Conservation (phyloP, 2,888 invertebrate genomes). For the Cabera pusaria region DNA sequence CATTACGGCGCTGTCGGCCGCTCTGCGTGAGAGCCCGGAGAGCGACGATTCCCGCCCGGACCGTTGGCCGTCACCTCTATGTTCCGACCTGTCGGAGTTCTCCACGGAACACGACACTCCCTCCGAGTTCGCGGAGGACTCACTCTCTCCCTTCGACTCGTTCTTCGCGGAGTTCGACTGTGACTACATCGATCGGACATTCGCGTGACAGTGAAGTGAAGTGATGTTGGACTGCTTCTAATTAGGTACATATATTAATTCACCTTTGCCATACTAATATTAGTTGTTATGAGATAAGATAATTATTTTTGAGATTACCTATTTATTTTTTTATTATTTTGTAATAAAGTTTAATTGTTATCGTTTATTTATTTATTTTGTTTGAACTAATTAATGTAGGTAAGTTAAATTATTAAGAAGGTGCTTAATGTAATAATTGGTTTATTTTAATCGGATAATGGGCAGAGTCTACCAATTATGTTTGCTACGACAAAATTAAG, state of each 20-base stretch:
- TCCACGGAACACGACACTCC: slow-evolving; percentile 76
- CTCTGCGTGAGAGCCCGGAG: slow-evolving; percentile 75
- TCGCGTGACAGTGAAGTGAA: slow-evolving; percentile 70
- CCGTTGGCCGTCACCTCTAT: slow-evolving; percentile 70
- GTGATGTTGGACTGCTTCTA: slow-evolving; percentile 47
- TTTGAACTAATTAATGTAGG: too few species aligned
- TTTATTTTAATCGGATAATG: too few species aligned
- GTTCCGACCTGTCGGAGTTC: slow-evolving; percentile 82
- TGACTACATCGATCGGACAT: slow-evolving; percentile 75
- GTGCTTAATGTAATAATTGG: too few species aligned
- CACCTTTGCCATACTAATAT: slow-evolving; percentile 74
- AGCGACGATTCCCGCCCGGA: slow-evolving; percentile 49
- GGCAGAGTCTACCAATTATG: too few species aligned
- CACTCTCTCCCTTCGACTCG: slow-evolving; percentile 83
- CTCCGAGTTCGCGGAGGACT: slow-evolving; percentile 77
- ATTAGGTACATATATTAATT: slow-evolving; percentile 66
- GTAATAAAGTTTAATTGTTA: slow-evolving; percentile 76
- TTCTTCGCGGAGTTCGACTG: slow-evolving; percentile 80
- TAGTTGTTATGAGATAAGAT: slow-evolving; percentile 62
- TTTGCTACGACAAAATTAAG: too few species aligned
- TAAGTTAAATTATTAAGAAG: too few species aligned
- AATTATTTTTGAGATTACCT: slow-evolving; percentile 60
- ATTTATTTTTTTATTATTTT: slow-evolving; percentile 57
- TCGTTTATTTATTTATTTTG: slow-evolving; percentile 55
- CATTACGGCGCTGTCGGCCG: slow-evolving; percentile 89